Percentiles rank a stretch among this genome's conserved stretches.
phyloP scores from a whole-genome alignment of 1,140 invertebrate genomes.

The Melitaea cinxia region DNA sequence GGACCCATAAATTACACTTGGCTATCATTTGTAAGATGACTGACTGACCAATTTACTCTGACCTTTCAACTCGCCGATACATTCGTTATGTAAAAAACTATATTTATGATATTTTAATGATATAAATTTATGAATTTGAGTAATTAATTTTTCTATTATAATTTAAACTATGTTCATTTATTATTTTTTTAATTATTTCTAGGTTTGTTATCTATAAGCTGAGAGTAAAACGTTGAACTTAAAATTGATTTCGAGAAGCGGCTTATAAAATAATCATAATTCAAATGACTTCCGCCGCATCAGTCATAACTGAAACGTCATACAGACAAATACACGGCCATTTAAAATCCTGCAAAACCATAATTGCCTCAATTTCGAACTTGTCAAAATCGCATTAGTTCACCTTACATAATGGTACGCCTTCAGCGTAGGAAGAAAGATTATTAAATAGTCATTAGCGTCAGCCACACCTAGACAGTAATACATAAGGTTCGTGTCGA shows the following conservation, averaged over 20 bases:
- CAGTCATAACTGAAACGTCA: constrained; percentile 53
- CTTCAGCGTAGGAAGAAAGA: constrained; percentile 67
- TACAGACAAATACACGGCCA: constrained; percentile 62
- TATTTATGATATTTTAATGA: constrained; percentile 9
- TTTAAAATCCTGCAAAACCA: constrained; percentile 72
- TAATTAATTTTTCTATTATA: not conserved
- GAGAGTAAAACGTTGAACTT: not conserved
- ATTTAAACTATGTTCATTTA: too few relatives aligned
- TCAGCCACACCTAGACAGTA: constrained; percentile 66
- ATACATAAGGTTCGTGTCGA: constrained; percentile 71
- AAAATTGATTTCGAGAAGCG: not conserved
- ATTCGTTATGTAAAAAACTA: constrained; percentile 29
- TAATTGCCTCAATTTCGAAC: constrained; percentile 78
- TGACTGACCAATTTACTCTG: constrained; percentile 65
- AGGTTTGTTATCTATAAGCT: not conserved
- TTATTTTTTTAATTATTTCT: not conserved
- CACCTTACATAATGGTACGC: constrained; percentile 63
- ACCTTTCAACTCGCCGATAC: constrained; percentile 50
- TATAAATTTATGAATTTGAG: not conserved
- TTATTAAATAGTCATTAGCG: constrained; percentile 81
- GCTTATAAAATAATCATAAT: constrained; percentile 20
- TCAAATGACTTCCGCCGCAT: constrained; percentile 59
- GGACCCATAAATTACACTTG: constrained; percentile 74
- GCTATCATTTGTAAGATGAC: constrained; percentile 60
- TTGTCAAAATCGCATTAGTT: constrained; percentile 81